Base-by-base conservation (phyloP, 2,888 invertebrate species). In the Scaptomyza cyrtandrae region DNA sequence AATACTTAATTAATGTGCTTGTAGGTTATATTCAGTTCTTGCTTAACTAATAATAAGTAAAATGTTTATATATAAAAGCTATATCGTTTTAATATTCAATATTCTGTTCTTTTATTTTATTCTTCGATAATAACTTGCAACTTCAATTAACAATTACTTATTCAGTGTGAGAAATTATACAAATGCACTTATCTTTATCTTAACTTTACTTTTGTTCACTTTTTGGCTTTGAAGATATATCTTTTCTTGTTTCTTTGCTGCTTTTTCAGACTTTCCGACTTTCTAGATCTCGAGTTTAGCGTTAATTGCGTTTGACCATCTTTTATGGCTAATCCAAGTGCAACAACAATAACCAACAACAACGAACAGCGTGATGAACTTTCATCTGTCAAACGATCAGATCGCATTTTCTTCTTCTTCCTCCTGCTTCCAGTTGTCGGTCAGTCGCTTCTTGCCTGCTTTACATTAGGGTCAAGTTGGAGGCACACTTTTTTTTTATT, bases 381-480 rank as follows among this genome's bases (percentile, higher is more conserved):
- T 86, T 86, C 83, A 73, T 70, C 66, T 55, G 77, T 65, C 59
- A 45, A 62, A 77, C 46, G 29, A 39, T 58, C n/a, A n/a, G n/a
- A n/a, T 67, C n/a, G 45, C 41, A 45, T 48, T 61, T 46, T 43
- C 52, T 35, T 52, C 33, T 45, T 35, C 39, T 35, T 37, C 43
- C 31, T 19, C 49, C 2, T 29, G 27, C 27, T 29, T 50, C 49
- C 58, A 27, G 37, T 66, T 61, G 67, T 57, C 24, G 31, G 24
- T 14, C 45, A 24, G 27, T 46, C 3, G 7, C 27, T 14, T 14
- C 5, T 7, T 63, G n/a, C 62, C 45, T 44, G 41, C 49, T 2
- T 63, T 63, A 57, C 80, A 86, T 83, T 86, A 71, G 66, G 86
- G 80, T 71, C 86, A 86, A 59, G 48, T 48, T 16, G 41, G 43